Evolutionary conservation across 2,797 vertebrate genomes (phyloP).

Genomic region (Chelonia mydas): DNA sequence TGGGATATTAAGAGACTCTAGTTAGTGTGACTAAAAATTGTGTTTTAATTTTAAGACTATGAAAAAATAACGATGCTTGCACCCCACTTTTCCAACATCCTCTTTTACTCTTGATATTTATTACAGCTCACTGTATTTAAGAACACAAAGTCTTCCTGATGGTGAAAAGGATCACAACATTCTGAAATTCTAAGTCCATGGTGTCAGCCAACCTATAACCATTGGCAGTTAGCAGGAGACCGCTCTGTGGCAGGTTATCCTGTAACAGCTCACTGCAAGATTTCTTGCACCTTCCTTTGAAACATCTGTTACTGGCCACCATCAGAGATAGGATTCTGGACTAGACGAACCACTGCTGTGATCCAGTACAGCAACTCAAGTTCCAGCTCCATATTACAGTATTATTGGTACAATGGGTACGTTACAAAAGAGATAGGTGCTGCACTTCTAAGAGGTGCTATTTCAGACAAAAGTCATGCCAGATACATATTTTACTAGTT

Average conservation of each 20-base stretch:
- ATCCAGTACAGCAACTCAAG: not conserved
- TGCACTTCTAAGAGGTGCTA: not conserved
- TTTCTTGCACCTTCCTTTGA: not conserved
- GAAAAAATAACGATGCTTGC: not conserved
- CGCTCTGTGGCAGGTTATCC: not conserved
- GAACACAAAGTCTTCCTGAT: not conserved
- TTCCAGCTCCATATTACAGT: not conserved
- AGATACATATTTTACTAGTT: not conserved
- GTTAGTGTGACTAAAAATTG: not conserved
- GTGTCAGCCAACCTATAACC: rapidly evolving
- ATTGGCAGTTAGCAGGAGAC: not conserved
- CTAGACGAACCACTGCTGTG: not conserved
- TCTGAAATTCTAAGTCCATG: not conserved
- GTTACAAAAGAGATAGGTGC: not conserved
- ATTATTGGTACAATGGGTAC: not conserved
- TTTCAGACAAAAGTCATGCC: not conserved
- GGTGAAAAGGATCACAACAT: not conserved
- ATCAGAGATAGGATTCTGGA: not conserved
- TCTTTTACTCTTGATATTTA: not conserved
- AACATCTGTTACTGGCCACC: not conserved
- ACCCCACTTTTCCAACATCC: not conserved
- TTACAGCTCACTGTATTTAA: not conserved
- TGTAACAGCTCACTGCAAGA: not conserved
- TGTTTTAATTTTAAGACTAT: not conserved
- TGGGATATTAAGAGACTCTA: not conserved